Base-by-base conservation (phyloP, 1,140 invertebrate genomes). In the Agrilus planipennis region DNA sequence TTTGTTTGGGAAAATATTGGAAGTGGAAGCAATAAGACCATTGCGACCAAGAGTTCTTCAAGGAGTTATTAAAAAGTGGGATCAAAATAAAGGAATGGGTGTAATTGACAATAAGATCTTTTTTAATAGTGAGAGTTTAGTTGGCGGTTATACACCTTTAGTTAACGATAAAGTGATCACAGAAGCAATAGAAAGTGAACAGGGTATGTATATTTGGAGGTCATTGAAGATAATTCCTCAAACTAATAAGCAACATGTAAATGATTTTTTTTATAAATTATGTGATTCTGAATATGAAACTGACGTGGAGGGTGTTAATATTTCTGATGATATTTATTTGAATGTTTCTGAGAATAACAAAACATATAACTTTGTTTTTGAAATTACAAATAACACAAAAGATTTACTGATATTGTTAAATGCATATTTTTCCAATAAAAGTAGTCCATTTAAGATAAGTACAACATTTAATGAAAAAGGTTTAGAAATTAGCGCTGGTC, bases 101-200 rank as follows among this genome's bases (percentile, higher is more conserved):
- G 38, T 46, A 20, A 59, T 76, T 41, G 66, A 76, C 35, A 64
- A 58, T 27, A 45, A 58, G 18, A 70, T 75, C 23, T 69, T 69
- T 52, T 77, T 81, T 50, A 62, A 66, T 39, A 69, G 64, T 50
- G 54, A 55, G 6, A 57, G 60, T 30, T 67, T 76, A 44, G 54
- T 66, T 17, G 51, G 58, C 47, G 69, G 69, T 7, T 72, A 72
- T 45, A 46, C 69, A 35, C 74, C 74, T 7, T 48, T 53, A 39
- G 46, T 71, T 18, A 71, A 70, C 10, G 71, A 76, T 46, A 69
- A 67, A 60, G 72, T 79, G 11, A 51, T 71, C 34, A 65, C 67
- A 10, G 72, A 80, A 51, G 67, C 71, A 16, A 76, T 81, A 44
- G 78, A 81, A 61, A 81, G 78, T 56, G 70, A 73, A 42, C 78